Conservation (phyloP, 2,113 vertebrate genomes). For the Solea senegalensis region DNA sequence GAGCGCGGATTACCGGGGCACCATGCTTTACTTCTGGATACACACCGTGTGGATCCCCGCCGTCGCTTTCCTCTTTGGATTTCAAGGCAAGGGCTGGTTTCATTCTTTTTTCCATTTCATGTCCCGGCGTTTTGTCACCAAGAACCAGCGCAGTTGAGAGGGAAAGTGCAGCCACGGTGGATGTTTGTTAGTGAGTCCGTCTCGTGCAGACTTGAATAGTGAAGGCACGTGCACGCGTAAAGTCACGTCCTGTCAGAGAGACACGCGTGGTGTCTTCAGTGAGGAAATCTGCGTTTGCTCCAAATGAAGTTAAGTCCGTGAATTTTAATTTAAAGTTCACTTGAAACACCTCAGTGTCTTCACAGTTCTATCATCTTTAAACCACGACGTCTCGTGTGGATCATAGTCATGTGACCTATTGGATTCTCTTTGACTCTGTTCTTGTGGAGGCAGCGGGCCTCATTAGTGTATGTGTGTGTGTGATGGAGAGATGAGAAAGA, state of each 20-base stretch:
- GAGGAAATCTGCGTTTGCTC: too few species aligned
- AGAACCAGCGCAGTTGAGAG: slow-evolving; percentile 30
- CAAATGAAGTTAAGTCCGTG: too few species aligned
- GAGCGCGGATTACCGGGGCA: slow-evolving; percentile 28
- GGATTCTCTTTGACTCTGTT: too few species aligned
- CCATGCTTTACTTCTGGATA: slow-evolving; percentile 70
- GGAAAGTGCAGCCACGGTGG: slow-evolving; percentile 7
- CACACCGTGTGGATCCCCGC: slow-evolving; percentile 63
- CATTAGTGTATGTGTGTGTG: too few species aligned
- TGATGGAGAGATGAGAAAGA: too few species aligned
- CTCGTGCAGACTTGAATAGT: neutral
- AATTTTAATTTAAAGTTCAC: neutral
- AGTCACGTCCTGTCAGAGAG: too few species aligned
- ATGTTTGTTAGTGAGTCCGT: slow-evolving; percentile 7
- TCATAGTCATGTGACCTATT: too few species aligned
- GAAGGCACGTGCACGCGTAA: too few species aligned
- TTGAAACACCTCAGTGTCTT: neutral
- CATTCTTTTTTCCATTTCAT: slow-evolving; percentile 28
- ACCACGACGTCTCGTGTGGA: too few species aligned
- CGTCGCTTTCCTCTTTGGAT: slow-evolving; percentile 66
- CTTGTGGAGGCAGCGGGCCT: too few species aligned
- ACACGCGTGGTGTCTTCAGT: too few species aligned
- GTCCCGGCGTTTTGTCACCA: slow-evolving; percentile 11
- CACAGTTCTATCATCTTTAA: neutral
- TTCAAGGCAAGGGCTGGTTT: slow-evolving; percentile 70